Evolutionary conservation across 1,140 invertebrate species (phyloP), one percentile per base, ranked within the genome.

Genomic region (Calliphora vicina): DNA sequence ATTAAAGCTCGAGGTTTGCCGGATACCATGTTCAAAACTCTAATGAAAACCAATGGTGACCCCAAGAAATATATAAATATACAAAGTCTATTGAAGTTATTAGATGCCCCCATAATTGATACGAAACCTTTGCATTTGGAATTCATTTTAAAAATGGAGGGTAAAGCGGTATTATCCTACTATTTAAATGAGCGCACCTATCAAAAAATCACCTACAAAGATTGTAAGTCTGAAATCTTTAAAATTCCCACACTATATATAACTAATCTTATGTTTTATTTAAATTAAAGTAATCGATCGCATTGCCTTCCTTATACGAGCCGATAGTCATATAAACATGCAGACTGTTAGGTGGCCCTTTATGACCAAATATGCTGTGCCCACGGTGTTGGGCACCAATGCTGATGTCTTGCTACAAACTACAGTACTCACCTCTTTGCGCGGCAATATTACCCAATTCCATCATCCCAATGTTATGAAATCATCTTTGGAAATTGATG

Each of bases 161-260:
- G 92, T 73, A 93, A 93, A 85, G 92, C 92, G 25, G 91, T 94
- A 42, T 87, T 93, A 5, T 93, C 92, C n/a, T 90, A 93, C 83
- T 92, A 93, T 84, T 88, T 93, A 35, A 93, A 93, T 85, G 90
- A 92, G 84, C 91, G 92, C 42, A 92, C 91, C 84, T 92, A 93
- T 82, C 85, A 90, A 20, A 91, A 91, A 72, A 82, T 91, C 82
- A 90, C 88, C 83, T 91, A 90, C 42, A 86, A 88, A 15, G 89
- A 91, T 67, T 86, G 89, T 90, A 80, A 90, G 88, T 91, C 71
- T 86, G 90, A 50, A 74, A 13, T 10, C 12, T 27, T 67, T 10
- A n/a, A 43, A 25, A 71, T 42, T 71, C 3, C n/a, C n/a, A n/a
- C 67, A 83, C 17, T 17, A 50, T 50, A 17, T 9, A 42, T 23